Evolutionary conservation across 2,113 vertebrate species (phyloP), one percentile per base, ranked within the genome.

Genomic region (Galemys pyrenaicus): DNA sequence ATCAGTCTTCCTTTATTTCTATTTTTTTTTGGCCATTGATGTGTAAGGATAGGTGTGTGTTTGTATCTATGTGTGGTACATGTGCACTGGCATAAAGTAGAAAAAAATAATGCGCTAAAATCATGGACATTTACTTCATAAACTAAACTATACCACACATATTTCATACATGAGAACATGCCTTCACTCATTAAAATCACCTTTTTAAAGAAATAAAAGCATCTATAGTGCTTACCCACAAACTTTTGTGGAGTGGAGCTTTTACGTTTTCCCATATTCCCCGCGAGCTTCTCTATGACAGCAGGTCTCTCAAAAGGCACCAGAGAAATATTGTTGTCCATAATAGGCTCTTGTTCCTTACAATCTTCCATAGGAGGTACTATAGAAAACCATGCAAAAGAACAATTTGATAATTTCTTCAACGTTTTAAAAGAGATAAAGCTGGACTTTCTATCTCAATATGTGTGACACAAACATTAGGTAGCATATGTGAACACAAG

Each of bases 231-330:
- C 99, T 99, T 98, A 99, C 99, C 99, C 98, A 99, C 99, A 99
- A 99, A 99, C 98, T 99, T 99, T 98, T 99, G 99, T 95, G 99
- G 99, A 78, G 99, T 99, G 98, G 99, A 99, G 98, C 99, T 99
- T 99, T 99, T 99, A 98, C 99, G 99, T 98, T 99, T 99, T 98
- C 99, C 99, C 98, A 99, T 98, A 95, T 98, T 99, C 98, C 98
- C 99, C 71, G 99, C 99, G 97, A 99, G 98, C 97, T 99, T 99
- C 98, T 99, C 99, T 98, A 99, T 99, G 97, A 99, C 99, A 96
- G 99, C 99, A 73, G 99, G 99, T 98, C 99, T 99, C 97, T 99
- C 99, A 98, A 99, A 99, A 97, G 99, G 97, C 94, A 98, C 98
- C 98, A 99, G 98, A 98, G 98, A 98, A 97, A 99, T 98, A 98